Percentiles rank a stretch among this genome's conserved stretches.
These are phyloP conservation scores for Chamaetylas fuelleborni DNA, from an alignment of 2,113 vertebrate genomes.

Conservation along the genomic window DNA sequence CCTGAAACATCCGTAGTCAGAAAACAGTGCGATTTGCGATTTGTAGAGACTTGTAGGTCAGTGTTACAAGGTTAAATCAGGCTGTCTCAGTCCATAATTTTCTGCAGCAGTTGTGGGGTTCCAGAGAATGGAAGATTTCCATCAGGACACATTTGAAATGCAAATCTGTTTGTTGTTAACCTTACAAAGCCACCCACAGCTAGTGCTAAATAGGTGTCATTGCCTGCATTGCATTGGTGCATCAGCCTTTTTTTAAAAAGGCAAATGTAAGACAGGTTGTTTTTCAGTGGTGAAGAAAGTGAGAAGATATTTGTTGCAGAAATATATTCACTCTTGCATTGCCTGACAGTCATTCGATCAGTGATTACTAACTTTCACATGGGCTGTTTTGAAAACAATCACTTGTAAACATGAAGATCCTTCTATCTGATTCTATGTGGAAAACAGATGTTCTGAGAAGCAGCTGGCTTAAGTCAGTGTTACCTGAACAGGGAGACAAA, in stretches of 20 bases:
- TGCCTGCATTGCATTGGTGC: background rate
- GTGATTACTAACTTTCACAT: background rate
- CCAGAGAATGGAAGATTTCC: background rate
- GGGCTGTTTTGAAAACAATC: background rate
- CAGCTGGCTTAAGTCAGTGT: background rate
- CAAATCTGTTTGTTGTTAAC: background rate
- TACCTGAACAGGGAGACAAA: background rate
- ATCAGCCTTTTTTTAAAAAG: background rate
- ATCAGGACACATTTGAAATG: background rate
- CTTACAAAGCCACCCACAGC: background rate
- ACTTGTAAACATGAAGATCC: background rate
- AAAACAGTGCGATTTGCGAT: background rate
- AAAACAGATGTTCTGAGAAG: background rate
- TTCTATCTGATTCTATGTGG: rapidly evolving
- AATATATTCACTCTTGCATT: background rate
- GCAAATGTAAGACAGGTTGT: background rate
- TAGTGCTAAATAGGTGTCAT: background rate
- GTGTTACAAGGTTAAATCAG: background rate
- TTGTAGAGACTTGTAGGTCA: background rate
- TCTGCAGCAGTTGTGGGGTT: background rate
- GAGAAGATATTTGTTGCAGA: background rate
- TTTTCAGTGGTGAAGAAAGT: background rate
- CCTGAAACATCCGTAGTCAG: background rate
- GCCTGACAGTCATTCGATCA: background rate
- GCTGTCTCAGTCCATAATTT: background rate